phyloP scores from a whole-genome alignment of 2,888 invertebrate species.

The Sacculina carcini region DNA sequence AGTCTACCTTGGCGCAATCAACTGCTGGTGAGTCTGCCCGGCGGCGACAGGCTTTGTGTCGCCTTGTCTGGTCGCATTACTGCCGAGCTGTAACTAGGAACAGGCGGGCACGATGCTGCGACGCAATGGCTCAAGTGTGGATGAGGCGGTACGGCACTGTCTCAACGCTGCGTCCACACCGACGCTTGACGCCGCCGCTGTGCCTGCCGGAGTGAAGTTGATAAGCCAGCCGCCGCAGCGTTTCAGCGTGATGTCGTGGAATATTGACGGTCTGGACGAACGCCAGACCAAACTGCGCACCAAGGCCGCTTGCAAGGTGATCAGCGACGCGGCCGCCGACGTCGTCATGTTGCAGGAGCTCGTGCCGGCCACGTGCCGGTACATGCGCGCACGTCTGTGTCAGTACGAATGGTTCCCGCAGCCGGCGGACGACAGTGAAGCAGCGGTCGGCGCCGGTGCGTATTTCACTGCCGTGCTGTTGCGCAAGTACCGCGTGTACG shows the following conservation, averaged over 20 bases:
- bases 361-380: slow-evolving; percentile 21
- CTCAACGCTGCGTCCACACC: too few relatives aligned
- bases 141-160: too few relatives aligned
- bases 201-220: slow-evolving; percentile 4
- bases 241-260: slow-evolving; percentile 28
- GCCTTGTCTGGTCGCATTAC: too few relatives aligned
- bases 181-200: too few relatives aligned
- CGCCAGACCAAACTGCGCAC: slow-evolving; percentile 24
- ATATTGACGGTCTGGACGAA: slow-evolving; percentile 30
- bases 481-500: slow-evolving; percentile 20
- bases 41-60: too few relatives aligned
- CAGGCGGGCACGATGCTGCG: too few relatives aligned
- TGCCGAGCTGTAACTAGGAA: too few relatives aligned
- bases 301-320: slow-evolving; percentile 24
- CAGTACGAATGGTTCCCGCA: slow-evolving; percentile 22
- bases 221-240: slow-evolving; percentile 18
- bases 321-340: slow-evolving; percentile 27
- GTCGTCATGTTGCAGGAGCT: slow-evolving; percentile 32
- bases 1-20: too few relatives aligned
- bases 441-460: slow-evolving; percentile 16
- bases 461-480: slow-evolving; percentile 25
- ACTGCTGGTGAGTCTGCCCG: too few relatives aligned
- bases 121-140: too few relatives aligned
- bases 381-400: slow-evolving; percentile 21
- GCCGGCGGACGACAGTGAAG: slow-evolving; percentile 15